phyloP scores from a whole-genome alignment of 2,797 vertebrate species.

The Philypnodon macrostomus region DNA sequence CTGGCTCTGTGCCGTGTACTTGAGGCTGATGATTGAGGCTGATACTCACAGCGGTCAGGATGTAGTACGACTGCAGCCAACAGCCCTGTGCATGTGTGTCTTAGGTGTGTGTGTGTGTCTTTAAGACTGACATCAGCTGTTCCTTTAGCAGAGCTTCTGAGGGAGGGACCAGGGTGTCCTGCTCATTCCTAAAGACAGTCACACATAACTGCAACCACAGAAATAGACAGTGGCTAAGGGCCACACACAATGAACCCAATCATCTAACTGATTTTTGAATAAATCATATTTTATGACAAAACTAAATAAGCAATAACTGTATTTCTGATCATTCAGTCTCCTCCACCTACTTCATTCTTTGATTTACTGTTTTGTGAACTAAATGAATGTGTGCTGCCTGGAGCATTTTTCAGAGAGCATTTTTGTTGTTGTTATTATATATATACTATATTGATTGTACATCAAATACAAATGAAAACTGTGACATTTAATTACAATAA shows the following conservation, averaged over 20 bases:
- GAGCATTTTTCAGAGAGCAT: no score
- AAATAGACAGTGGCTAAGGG: conserved; percentile 65
- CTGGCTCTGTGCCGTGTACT: conserved; percentile 41
- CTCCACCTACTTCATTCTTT: no score
- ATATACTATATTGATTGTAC: no score
- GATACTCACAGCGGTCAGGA: conserved; percentile 38
- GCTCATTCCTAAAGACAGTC: conserved; percentile 70
- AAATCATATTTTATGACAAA: background rate
- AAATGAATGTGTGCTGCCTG: no score
- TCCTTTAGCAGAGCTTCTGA: conserved; percentile 61
- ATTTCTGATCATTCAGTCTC: background rate
- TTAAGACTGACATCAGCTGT: conserved; percentile 69
- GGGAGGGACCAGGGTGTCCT: conserved; percentile 68
- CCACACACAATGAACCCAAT: conserved; percentile 40
- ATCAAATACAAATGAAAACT: no score
- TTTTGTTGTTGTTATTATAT: no score
- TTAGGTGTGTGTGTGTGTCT: conserved; percentile 44
- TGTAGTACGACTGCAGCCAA: conserved; percentile 23
- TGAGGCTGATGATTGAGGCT: no score
- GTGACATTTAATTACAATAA: no score
- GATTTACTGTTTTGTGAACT: no score
- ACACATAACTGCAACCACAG: conserved; percentile 71
- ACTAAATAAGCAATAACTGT: background rate
- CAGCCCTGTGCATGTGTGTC: conserved; percentile 16
- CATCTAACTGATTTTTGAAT: conserved; percentile 18